Evolutionary conservation across 2,113 vertebrate genomes (phyloP).

Genomic region (Phainopepla nitens): DNA sequence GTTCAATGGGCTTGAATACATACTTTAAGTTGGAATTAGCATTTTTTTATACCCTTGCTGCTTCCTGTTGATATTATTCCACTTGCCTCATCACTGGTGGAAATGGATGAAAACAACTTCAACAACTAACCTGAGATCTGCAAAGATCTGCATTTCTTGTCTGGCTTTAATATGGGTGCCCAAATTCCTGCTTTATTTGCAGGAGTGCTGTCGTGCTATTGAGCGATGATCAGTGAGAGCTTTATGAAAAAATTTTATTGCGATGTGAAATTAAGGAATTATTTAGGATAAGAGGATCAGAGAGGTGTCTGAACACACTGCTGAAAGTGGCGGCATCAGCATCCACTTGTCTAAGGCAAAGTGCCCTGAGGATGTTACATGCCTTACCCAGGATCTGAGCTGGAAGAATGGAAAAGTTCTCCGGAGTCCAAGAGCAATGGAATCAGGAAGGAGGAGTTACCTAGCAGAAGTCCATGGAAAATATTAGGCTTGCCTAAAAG

Average conservation of each 20-base stretch:
- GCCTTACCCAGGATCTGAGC: not conserved
- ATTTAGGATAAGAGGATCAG: not conserved
- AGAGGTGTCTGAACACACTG: not conserved
- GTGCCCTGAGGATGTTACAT: fast-evolving
- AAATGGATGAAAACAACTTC: not conserved
- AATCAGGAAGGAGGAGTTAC: not conserved
- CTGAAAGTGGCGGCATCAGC: not conserved
- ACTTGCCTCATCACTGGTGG: not conserved
- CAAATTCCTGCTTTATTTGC: not conserved
- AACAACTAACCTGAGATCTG: not conserved
- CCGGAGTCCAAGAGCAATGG: not conserved
- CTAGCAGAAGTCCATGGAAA: not conserved
- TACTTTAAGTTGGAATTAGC: not conserved
- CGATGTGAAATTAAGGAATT: not conserved
- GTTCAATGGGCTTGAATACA: not conserved
- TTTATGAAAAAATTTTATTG: not conserved
- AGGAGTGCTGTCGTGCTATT: not conserved
- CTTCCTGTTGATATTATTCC: not conserved
- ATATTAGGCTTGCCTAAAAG: not conserved
- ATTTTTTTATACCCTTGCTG: not conserved
- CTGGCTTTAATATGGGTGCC: not conserved
- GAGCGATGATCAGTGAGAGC: not conserved
- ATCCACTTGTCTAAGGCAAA: not conserved
- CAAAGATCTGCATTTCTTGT: not conserved
- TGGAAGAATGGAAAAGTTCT: not conserved